Base-by-base conservation (phyloP, 2,113 vertebrate genomes). In the Aythya baeri region DNA sequence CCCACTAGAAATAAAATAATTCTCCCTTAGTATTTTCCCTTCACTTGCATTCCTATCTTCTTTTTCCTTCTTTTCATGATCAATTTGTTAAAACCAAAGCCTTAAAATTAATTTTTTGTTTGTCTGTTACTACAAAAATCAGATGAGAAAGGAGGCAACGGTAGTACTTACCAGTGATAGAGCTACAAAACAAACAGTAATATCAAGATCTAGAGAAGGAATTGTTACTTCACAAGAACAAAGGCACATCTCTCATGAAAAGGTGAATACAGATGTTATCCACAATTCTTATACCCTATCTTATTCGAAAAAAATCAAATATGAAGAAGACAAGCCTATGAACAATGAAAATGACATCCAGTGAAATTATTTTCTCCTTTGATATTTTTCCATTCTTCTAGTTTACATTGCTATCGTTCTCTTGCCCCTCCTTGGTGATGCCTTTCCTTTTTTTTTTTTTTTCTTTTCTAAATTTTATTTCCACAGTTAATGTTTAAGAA, bases 91-190 rank as follows among this genome's bases (percentile, higher is more conserved):
- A 36, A 36, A 36, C 36, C 36, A 36, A 36, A 36, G 36, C 36
- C 36, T 36, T 36, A 36, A 88, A 84, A 43, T 82, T 0, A 93
- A 73, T 95, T 67, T 85, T 95, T 93, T 86, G 11, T 94, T 90
- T 85, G 76, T 93, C 57, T 67, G 49, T 96, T 79, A 66, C 41
- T 74, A 23, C 95, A 93, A 98, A 97, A 95, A 97, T 93, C 96
- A 98, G 98, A 93, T 97, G 59, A 98, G 95, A 97, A 98, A 98
- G 59, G 98, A 98, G 94, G 97, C 95, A 66, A 97, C 94, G 22
- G 94, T 98, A 93, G 94, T 97, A 97, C 78, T 98, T 96, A 96
- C 98, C 38, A 88, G 95, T 70, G 98, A 98, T n/a, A 98, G 97
- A 98, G 59, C 96, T 86, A 97, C 96, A 95, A 97, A 98, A 83